A percentile compares a stretch with the other conserved stretches of the same genome.
Evolutionary conservation across 2,113 vertebrate genomes (phyloP).

Genomic region (Ptyas mucosa): DNA sequence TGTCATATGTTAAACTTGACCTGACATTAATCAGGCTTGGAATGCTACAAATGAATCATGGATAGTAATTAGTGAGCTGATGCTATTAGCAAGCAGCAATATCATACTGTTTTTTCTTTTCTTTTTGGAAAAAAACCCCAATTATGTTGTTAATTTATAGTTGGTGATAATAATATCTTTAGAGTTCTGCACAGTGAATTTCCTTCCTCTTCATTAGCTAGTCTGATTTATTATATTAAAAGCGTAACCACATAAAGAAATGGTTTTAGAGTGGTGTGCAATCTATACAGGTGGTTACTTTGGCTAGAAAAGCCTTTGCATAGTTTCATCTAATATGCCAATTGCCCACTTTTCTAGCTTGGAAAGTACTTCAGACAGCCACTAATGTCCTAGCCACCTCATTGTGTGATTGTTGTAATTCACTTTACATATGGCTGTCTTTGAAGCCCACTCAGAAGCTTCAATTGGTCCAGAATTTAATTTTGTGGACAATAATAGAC

Average conservation of each 20-base stretch:
- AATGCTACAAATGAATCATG: constrained; percentile 69
- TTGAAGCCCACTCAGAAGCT: not conserved
- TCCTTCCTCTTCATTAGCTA: constrained; percentile 42
- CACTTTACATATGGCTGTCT: not conserved
- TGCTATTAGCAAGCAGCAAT: constrained; percentile 60
- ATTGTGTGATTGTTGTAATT: not conserved
- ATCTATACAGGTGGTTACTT: not conserved
- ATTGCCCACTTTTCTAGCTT: not conserved
- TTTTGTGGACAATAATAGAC: not conserved
- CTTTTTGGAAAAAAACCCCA: not conserved
- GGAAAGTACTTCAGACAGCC: not conserved
- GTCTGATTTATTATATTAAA: not conserved
- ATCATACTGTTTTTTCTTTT: constrained; percentile 40
- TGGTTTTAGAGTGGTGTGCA: not conserved
- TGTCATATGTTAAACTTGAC: constrained; percentile 68
- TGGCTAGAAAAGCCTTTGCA: not conserved
- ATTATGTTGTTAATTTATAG: constrained; percentile 38
- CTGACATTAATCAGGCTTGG: constrained; percentile 71
- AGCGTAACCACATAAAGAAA: not conserved
- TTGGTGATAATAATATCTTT: constrained; percentile 46
- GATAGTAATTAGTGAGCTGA: constrained; percentile 68
- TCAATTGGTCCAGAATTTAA: not conserved
- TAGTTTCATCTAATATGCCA: not conserved
- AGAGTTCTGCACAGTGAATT: constrained; percentile 49
- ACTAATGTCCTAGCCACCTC: not conserved